Conservation (phyloP, 2,888 invertebrate species). For the Sminthurinus aureus region DNA sequence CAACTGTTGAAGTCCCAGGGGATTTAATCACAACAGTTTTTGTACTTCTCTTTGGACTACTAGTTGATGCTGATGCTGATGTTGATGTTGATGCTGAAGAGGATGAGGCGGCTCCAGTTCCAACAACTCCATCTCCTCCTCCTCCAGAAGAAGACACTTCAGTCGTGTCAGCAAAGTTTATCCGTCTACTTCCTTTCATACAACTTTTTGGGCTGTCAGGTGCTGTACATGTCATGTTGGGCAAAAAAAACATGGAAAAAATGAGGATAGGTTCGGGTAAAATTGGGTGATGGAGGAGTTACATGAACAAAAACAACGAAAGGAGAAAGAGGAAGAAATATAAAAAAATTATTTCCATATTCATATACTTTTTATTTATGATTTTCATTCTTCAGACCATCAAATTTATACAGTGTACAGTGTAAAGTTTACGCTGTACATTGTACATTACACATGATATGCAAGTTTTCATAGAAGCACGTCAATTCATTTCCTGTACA, state of each 20-base stretch:
- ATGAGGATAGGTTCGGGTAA: too few relatives aligned
- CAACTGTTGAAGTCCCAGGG: conserved; percentile 41
- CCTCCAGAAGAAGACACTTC: conserved; percentile 4
- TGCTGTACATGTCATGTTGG: conserved; percentile 41
- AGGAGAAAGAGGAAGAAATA: not conserved
- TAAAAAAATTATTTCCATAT: conserved; percentile 1
- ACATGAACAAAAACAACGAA: not conserved
- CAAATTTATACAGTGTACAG: too few relatives aligned
- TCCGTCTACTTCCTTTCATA: conserved; percentile 57
- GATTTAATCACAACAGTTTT: conserved; percentile 50
- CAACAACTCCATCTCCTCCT: not conserved
- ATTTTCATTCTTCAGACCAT: too few relatives aligned
- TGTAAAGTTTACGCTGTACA: too few relatives aligned
- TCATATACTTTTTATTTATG: not conserved
- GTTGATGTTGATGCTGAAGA: not conserved
- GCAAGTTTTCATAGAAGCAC: too few relatives aligned
- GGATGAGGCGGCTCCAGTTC: too few relatives aligned
- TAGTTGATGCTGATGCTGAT: conserved; percentile 9
- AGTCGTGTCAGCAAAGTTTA: conserved; percentile 53
- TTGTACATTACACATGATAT: too few relatives aligned
- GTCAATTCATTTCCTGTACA: not conserved
- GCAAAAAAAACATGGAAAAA: not conserved
- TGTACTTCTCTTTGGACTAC: conserved; percentile 47
- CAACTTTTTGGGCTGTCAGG: conserved; percentile 60
- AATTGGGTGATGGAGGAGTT: too few relatives aligned